Conservation (phyloP, 2,113 vertebrate species). For the Phaethornis superciliosus region DNA sequence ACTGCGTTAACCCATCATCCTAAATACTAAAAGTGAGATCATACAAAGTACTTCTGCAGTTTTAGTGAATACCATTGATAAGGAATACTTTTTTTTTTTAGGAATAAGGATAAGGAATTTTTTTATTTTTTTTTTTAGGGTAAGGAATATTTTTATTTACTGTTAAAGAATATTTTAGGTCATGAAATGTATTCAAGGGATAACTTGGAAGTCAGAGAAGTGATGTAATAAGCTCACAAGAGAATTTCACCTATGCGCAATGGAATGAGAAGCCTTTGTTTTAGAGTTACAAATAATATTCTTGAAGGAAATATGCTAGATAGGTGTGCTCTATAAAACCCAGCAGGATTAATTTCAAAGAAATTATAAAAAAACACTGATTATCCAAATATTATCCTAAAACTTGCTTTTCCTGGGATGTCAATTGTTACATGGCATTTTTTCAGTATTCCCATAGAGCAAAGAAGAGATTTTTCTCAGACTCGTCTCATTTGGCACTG, state of each 20-base stretch:
- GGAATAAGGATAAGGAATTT: too few species aligned
- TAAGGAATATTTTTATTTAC: too few species aligned
- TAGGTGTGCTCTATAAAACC: not conserved
- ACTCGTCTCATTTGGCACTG: not conserved
- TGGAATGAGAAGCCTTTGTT: not conserved
- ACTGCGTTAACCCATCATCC: not conserved
- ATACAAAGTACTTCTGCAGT: not conserved
- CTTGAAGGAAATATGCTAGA: not conserved
- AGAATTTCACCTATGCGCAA: not conserved
- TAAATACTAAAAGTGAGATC: not conserved
- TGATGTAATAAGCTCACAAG: not conserved
- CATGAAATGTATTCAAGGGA: not conserved
- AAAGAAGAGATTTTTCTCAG: not conserved
- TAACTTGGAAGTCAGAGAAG: not conserved
- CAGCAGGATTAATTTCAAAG: not conserved
- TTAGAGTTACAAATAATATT: not conserved
- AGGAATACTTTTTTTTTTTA: not conserved
- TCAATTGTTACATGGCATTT: not conserved
- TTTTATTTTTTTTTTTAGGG: too few species aligned
- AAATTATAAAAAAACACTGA: not conserved
- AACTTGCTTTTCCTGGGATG: not conserved
- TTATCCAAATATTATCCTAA: not conserved
- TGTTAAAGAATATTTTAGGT: not conserved
- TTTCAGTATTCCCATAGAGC: not conserved
- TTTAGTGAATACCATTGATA: not conserved